Evolutionary conservation across 2,888 invertebrate genomes (phyloP).

Genomic region (Anagyrus pseudococci): DNA sequence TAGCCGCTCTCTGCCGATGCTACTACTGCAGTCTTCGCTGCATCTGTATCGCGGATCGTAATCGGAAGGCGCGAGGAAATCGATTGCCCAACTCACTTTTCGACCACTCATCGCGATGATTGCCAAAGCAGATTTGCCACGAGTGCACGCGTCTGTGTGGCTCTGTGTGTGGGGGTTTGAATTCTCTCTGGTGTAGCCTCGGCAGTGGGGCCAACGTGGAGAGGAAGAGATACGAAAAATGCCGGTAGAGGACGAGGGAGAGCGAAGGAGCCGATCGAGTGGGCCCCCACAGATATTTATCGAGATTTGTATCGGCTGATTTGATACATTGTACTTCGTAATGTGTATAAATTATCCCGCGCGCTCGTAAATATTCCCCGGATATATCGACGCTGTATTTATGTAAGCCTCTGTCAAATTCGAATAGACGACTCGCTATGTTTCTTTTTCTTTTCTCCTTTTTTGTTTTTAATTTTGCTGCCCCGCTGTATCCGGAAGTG

Average conservation of each 20-base stretch:
- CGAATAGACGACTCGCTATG: background rate
- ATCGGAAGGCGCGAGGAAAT: background rate
- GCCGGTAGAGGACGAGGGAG: background rate
- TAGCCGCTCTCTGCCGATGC: slow-evolving; percentile 4
- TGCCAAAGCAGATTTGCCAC: no score
- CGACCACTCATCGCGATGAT: slow-evolving; percentile 19
- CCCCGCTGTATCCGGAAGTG: no score
- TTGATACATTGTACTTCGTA: slow-evolving; percentile 36
- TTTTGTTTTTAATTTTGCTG: background rate
- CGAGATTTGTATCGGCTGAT: slow-evolving; percentile 38
- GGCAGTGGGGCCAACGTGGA: background rate
- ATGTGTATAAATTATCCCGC: slow-evolving; percentile 38
- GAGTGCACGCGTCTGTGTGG: slow-evolving; percentile 1
- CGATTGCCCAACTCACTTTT: slow-evolving; percentile 18
- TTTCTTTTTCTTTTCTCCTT: background rate
- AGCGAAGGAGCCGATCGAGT: slow-evolving; percentile 6
- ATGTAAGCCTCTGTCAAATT: background rate
- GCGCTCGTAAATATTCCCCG: slow-evolving; percentile 29
- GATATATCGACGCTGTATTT: slow-evolving; percentile 16
- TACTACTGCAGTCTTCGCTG: no score
- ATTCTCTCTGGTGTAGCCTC: slow-evolving; percentile 6
- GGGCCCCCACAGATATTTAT: slow-evolving; percentile 26
- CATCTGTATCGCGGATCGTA: background rate
- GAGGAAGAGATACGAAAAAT: slow-evolving; percentile 1
- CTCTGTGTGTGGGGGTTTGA: background rate